These are phyloP conservation scores for Nymphalis io DNA, from an alignment of 1,140 invertebrate species.

Conservation along the genomic window DNA sequence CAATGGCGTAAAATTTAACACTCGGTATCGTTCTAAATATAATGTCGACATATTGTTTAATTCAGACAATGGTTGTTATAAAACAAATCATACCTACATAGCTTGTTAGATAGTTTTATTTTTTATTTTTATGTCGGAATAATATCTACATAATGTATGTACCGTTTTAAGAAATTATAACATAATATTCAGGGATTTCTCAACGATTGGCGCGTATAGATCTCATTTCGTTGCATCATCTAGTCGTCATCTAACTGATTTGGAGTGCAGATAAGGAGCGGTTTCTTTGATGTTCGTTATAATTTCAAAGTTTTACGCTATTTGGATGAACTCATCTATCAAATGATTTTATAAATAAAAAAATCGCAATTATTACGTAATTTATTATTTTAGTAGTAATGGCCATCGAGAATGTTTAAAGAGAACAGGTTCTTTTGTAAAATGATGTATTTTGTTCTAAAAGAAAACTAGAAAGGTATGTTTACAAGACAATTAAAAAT, in stretches of 20 bases:
- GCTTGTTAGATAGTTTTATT: neutral
- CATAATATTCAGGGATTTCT: neutral
- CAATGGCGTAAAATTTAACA: conserved; percentile 19
- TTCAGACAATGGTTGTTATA: conserved; percentile 10
- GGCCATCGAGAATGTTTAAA: no score
- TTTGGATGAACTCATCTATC: neutral
- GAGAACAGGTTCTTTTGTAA: no score
- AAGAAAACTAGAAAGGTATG: no score
- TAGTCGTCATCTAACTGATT: conserved; percentile 26
- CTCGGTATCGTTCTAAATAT: conserved; percentile 8
- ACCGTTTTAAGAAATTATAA: neutral
- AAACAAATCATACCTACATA: neutral
- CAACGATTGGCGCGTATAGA: conserved; percentile 37
- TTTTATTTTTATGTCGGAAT: no score
- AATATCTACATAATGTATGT: neutral
- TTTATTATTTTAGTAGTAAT: neutral
- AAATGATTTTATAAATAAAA: neutral
- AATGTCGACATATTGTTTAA: conserved; percentile 10
- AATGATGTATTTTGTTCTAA: no score
- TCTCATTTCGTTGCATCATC: conserved; percentile 46
- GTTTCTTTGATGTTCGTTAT: conserved; percentile 19
- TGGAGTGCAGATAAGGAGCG: conserved; percentile 33
- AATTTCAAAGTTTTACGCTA: neutral
- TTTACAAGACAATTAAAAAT: no score
- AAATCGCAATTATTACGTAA: neutral